phyloP scores from a whole-genome alignment of 1,140 invertebrate genomes.

The Araneus ventricosus region DNA sequence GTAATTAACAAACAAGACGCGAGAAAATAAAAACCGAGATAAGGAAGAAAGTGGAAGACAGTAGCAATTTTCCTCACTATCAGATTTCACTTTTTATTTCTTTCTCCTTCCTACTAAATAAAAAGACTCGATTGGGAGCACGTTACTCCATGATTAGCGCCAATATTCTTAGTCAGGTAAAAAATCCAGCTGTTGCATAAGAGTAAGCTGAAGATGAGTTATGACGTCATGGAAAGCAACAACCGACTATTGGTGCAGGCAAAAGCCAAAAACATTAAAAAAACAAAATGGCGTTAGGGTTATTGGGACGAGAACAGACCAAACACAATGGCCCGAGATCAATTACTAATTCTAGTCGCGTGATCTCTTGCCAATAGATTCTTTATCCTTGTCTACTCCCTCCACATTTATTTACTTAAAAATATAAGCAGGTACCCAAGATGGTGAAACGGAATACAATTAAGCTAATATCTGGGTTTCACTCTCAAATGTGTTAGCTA shows the following conservation, averaged over 20 bases:
- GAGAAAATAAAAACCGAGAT: not conserved
- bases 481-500: too few relatives aligned
- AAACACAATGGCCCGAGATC: conserved; percentile 35
- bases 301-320: conserved; percentile 42
- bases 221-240: conserved; percentile 17
- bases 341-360: conserved; percentile 61
- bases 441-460: not conserved
- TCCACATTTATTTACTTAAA: not conserved
- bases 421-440: too few relatives aligned
- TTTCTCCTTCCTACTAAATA: not conserved
- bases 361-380: conserved; percentile 44
- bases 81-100: not conserved
- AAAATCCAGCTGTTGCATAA: not conserved
- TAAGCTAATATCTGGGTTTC: not conserved
- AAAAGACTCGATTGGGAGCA: not conserved
- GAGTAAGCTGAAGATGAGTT: not conserved
- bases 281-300: conserved; percentile 45
- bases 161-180: not conserved
- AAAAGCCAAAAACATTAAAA: not conserved
- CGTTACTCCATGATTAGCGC: not conserved
- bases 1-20: not conserved
- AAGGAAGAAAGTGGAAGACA: not conserved
- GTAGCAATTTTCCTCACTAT: not conserved
- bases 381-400: conserved; percentile 2
- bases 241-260: conserved; percentile 5